Conservation (phyloP, 2,797 vertebrate genomes). For the Novumbra hubbsi region DNA sequence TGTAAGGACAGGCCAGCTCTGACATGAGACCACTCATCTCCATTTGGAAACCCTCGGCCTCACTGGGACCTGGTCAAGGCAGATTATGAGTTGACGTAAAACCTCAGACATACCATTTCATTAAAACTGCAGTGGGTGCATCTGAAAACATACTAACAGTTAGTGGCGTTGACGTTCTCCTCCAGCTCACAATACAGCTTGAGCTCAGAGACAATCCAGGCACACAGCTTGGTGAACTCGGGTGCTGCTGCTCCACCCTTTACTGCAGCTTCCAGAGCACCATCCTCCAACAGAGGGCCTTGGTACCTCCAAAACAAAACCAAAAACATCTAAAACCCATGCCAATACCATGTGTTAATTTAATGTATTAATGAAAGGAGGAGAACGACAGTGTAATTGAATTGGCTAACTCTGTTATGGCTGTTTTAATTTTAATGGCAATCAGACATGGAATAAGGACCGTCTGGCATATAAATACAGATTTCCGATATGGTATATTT, state of each 20-base stretch:
- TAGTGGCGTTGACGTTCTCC: slow-evolving; percentile 95
- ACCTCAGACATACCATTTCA: background rate
- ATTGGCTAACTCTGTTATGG: background rate
- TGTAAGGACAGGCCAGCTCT: slow-evolving; percentile 91
- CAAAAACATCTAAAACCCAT: background rate
- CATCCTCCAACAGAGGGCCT: slow-evolving; percentile 90
- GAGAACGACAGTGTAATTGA: too few species aligned
- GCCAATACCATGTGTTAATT: too few species aligned
- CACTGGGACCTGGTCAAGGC: slow-evolving; percentile 77
- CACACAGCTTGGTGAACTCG: slow-evolving; percentile 95
- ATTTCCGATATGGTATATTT: background rate
- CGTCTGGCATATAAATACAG: background rate
- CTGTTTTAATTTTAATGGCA: background rate
- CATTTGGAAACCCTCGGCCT: slow-evolving; percentile 93
- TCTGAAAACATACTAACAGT: slow-evolving; percentile 79
- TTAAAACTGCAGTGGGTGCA: background rate
- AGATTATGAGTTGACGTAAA: background rate
- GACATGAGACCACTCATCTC: slow-evolving; percentile 93
- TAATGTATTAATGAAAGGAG: too few species aligned
- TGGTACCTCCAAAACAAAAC: slow-evolving; percentile 82
- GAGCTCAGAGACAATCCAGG: slow-evolving; percentile 92
- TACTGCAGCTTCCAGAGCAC: slow-evolving; percentile 82
- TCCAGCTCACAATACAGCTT: slow-evolving; percentile 88
- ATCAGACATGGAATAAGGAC: background rate
- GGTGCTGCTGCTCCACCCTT: slow-evolving; percentile 84